phyloP scores from a whole-genome alignment of 2,888 invertebrate genomes.

The Allygus modestus region DNA sequence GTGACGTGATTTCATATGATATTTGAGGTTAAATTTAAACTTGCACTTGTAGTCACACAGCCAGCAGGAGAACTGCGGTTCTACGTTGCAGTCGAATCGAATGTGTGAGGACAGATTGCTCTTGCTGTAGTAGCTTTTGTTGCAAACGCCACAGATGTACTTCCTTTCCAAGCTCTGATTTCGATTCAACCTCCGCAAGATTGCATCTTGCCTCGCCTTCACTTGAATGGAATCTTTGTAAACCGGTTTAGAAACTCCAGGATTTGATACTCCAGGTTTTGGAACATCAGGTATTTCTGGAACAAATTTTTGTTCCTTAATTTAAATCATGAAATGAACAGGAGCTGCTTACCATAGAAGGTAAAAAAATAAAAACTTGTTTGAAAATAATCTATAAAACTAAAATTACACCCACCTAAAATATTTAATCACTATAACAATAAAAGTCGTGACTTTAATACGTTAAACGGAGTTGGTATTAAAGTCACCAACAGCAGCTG shows the following conservation, averaged over 20 bases:
- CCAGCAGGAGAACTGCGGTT: constrained; percentile 75
- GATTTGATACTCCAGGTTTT: background rate
- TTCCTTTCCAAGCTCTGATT: background rate
- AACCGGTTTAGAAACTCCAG: background rate
- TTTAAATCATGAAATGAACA: too few relatives aligned
- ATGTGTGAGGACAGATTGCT: constrained; percentile 55
- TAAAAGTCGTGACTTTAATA: too few relatives aligned
- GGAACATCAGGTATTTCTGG: background rate
- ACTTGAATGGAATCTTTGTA: too few relatives aligned
- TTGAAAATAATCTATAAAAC: too few relatives aligned
- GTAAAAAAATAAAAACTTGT: too few relatives aligned
- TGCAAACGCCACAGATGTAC: constrained; percentile 59
- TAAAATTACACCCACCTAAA: too few relatives aligned
- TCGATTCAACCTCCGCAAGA: background rate
- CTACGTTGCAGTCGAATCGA: constrained; percentile 75
- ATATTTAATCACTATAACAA: too few relatives aligned
- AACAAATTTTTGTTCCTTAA: too few relatives aligned
- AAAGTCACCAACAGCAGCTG: too few relatives aligned
- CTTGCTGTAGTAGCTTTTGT: constrained; percentile 61
- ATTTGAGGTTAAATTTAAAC: background rate
- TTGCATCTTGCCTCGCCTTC: background rate
- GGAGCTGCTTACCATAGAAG: too few relatives aligned
- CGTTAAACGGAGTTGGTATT: too few relatives aligned
- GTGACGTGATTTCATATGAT: background rate
- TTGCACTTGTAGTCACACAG: constrained; percentile 72